A percentile compares a stretch with the other conserved stretches of the same genome.
These are phyloP conservation scores for Esox lucius DNA, from an alignment of 2,797 vertebrate genomes.

Conservation along the genomic window DNA sequence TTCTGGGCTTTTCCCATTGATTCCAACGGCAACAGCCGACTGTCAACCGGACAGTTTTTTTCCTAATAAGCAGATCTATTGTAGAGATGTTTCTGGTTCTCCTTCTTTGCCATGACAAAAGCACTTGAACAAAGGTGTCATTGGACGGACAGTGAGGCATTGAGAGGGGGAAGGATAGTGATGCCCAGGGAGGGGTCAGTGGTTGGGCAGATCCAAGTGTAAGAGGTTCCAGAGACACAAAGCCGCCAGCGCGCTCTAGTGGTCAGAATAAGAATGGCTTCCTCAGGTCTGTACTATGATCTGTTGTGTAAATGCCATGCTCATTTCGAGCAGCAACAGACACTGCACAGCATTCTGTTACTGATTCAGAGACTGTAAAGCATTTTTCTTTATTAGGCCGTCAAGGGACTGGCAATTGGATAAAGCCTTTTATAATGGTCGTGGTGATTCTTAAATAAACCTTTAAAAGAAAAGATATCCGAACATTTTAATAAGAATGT, in stretches of 20 bases:
- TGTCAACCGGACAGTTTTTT: not conserved
- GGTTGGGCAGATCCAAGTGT: not conserved
- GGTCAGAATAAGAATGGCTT: not conserved
- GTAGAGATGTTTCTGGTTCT: conserved; percentile 28
- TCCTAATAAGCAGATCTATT: conserved; percentile 23
- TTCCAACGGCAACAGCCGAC: not conserved
- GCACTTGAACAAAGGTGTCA: conserved; percentile 17
- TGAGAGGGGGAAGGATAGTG: not conserved
- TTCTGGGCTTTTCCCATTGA: conserved; percentile 5
- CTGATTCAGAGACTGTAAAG: not conserved
- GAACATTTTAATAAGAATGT: too few species aligned
- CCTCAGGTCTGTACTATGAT: not conserved
- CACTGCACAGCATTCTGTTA: not conserved
- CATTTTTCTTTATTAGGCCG: not conserved
- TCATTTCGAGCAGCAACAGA: not conserved
- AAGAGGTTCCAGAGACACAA: not conserved
- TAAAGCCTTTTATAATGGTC: not conserved
- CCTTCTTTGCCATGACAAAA: conserved; percentile 5
- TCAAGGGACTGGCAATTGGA: not conserved
- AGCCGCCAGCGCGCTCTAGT: not conserved
- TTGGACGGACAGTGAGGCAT: not conserved
- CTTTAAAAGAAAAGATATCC: too few species aligned
- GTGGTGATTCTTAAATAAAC: not conserved
- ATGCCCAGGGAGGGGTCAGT: not conserved
- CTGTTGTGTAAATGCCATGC: not conserved